Evolutionary conservation across 2,797 vertebrate species (phyloP).

Genomic region (Galaxias olidus): DNA sequence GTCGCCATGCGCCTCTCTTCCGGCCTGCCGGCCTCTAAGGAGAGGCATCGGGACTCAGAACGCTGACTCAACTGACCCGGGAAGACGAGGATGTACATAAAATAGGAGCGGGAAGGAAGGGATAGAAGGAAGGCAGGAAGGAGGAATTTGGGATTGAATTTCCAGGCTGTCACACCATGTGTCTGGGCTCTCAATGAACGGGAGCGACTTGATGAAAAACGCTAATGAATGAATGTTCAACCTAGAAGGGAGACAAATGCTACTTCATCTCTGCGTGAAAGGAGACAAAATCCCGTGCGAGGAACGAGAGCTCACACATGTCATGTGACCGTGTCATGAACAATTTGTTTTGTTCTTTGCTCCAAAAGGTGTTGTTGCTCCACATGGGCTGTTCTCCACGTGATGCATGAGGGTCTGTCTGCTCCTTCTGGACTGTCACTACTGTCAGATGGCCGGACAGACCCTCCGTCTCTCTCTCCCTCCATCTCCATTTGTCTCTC

Average conservation of each 20-base stretch:
- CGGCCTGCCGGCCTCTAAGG: slow-evolving; percentile 15
- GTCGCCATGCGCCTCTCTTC: slow-evolving; percentile 10
- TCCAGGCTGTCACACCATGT: no score
- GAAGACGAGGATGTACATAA: background rate
- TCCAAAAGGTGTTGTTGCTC: slow-evolving; percentile 7
- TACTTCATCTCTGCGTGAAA: background rate
- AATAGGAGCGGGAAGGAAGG: no score
- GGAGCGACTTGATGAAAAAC: no score
- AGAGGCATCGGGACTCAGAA: slow-evolving; percentile 6
- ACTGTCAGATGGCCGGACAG: background rate
- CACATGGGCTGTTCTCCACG: slow-evolving; percentile 32
- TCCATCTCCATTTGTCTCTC: background rate
- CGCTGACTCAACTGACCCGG: slow-evolving; percentile 24
- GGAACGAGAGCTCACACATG: background rate
- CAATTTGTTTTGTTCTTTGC: slow-evolving; percentile 7
- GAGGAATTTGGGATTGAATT: no score
- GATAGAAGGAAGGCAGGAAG: no score
- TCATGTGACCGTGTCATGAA: no score
- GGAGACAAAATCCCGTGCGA: slow-evolving; percentile 2
- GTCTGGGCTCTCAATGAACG: no score
- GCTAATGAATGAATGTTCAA: no score
- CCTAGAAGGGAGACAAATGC: no score
- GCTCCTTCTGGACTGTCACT: background rate
- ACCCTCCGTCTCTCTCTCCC: background rate
- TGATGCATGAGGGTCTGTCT: slow-evolving; percentile 40